Evolutionary conservation across 1,140 invertebrate species (phyloP).

Genomic region (Drusus annulatus): DNA sequence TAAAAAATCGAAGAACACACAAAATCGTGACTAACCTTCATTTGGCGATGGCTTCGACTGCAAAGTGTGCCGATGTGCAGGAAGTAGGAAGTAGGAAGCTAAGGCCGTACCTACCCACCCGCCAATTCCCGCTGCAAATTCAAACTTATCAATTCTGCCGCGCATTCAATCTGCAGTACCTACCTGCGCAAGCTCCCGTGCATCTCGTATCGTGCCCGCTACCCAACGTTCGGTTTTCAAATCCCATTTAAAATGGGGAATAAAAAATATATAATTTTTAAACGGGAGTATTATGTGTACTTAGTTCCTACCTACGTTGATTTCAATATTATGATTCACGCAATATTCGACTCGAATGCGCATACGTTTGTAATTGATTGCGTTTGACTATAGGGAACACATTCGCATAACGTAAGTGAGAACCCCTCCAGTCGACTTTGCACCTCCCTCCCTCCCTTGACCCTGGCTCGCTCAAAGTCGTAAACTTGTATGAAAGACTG

Average conservation of each 20-base stretch:
- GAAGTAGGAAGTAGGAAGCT: too few relatives aligned
- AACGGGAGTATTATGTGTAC: background rate
- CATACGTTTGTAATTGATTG: background rate
- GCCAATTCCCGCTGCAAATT: background rate
- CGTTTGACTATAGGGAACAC: slow-evolving; percentile 12
- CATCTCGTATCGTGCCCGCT: too few relatives aligned
- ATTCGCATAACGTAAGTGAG: slow-evolving; percentile 49
- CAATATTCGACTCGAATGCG: slow-evolving; percentile 6
- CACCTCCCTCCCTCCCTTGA: background rate
- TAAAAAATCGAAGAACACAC: too few relatives aligned
- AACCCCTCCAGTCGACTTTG: background rate
- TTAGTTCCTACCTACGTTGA: background rate
- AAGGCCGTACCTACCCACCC: too few relatives aligned
- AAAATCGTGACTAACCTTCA: too few relatives aligned
- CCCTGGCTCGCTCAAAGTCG: slow-evolving; percentile 51
- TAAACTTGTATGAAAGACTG: slow-evolving; percentile 44
- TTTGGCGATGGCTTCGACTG: too few relatives aligned
- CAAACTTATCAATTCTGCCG: background rate
- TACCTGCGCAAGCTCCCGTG: too few relatives aligned
- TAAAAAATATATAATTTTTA: background rate
- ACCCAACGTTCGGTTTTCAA: background rate
- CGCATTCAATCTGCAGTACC: background rate
- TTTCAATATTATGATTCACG: background rate
- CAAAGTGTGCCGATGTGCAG: too few relatives aligned
- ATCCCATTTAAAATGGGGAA: background rate